Conservation (phyloP, 2,888 invertebrate species). For the Spisula solida region DNA sequence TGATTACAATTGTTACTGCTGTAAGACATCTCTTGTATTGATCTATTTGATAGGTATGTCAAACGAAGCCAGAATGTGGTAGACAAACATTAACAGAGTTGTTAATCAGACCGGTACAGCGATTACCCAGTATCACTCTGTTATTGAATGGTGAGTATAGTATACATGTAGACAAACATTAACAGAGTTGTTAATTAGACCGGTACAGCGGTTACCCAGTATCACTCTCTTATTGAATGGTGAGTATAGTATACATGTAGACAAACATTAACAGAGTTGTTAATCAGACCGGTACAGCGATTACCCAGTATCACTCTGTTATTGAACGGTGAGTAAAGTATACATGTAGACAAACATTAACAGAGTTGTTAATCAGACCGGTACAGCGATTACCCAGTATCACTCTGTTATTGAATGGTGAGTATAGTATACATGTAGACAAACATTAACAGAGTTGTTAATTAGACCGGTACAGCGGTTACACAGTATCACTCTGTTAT, state of each 20-base stretch:
- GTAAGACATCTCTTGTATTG: too few species aligned
- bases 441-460: conserved; percentile 97
- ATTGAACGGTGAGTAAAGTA: conserved; percentile 92
- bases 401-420: conserved; percentile 96
- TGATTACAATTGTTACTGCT: too few species aligned
- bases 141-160: conserved; percentile 93
- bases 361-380: conserved; percentile 98
- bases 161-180: conserved; percentile 94
- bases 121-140: conserved; percentile 98
- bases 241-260: conserved; percentile 90
- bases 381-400: conserved; percentile 99
- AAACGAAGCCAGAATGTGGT: conserved; percentile 95
- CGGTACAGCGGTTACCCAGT: conserved; percentile 98
- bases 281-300: conserved; percentile 99
- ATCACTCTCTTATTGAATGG: conserved; percentile 97
- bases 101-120: conserved; percentile 98
- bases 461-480: conserved; percentile 99
- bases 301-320: conserved; percentile 98
- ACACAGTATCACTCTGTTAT: conserved; percentile 97
- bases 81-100: conserved; percentile 98
- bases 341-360: conserved; percentile 95
- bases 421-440: conserved; percentile 90
- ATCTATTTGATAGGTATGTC: conserved; percentile 84
- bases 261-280: conserved; percentile 97
- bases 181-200: conserved; percentile 98